phyloP scores from a whole-genome alignment of 2,797 vertebrate species.

The Chanos chanos region DNA sequence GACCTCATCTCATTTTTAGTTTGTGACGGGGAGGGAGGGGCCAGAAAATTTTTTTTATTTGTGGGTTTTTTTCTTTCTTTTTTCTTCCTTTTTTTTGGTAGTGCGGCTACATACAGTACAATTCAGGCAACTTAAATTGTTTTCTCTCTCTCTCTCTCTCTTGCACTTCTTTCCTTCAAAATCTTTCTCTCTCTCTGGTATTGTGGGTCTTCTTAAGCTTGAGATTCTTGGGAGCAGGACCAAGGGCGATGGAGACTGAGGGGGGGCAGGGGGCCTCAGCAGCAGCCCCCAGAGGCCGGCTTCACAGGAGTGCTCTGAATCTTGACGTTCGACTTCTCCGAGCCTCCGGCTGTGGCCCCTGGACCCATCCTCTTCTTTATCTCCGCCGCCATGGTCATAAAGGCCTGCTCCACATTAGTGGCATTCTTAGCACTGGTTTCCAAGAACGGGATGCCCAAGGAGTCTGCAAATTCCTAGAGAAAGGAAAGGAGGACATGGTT shows the following conservation, averaged over 20 bases:
- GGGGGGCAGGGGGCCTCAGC: constrained; percentile 79
- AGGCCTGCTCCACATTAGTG: constrained; percentile 99
- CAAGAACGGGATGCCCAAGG: constrained; percentile 96
- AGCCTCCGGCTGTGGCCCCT: constrained; percentile 88
- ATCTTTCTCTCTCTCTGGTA: constrained; percentile 37
- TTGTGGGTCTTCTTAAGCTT: constrained; percentile 35
- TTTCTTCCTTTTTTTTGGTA: constrained; percentile 75
- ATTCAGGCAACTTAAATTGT: constrained; percentile 85
- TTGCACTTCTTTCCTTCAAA: constrained; percentile 24
- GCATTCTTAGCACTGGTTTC: constrained; percentile 99
- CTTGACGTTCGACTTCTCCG: constrained; percentile 94
- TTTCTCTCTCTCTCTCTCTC: constrained; percentile 74
- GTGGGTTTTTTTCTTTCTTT: too few relatives aligned
- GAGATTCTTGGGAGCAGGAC: constrained; percentile 20
- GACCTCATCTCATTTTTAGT: constrained; percentile 47
- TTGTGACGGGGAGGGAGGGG: constrained; percentile 49
- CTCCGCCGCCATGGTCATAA: constrained; percentile 99
- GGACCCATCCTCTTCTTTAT: constrained; percentile 99
- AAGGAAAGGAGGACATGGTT: background rate
- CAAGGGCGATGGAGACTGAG: constrained; percentile 46
- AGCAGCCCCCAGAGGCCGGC: constrained; percentile 94
- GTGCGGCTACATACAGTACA: constrained; percentile 98
- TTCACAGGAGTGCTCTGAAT: constrained; percentile 97
- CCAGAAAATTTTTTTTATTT: constrained; percentile 54
- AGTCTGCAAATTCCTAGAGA: constrained; percentile 94